These are phyloP conservation scores for Nesidiocoris tenuis DNA, from an alignment of 2,888 invertebrate species.

Conservation along the genomic window DNA sequence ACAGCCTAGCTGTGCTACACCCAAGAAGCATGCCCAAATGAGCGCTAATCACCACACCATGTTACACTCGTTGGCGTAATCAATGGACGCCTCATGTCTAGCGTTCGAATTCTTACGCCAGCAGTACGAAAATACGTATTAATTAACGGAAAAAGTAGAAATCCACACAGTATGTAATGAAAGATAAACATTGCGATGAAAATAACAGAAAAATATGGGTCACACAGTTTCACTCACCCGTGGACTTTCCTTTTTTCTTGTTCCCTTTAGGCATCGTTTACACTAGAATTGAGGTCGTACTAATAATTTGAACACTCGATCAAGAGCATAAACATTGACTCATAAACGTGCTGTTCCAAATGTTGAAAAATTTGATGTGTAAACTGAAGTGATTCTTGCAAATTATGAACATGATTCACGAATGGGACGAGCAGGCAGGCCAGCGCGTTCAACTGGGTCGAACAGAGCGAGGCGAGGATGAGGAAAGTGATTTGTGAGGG, in stretches of 20 bases:
- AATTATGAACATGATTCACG: conserved; percentile 49
- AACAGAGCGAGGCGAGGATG: too few species aligned
- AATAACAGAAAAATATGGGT: conserved; percentile 11
- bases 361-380: conserved; percentile 60
- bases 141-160: too few species aligned
- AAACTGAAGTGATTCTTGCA: conserved; percentile 49
- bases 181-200: not conserved
- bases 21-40: not conserved
- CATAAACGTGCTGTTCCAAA: conserved; percentile 70
- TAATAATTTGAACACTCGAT: conserved; percentile 64
- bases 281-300: conserved; percentile 49
- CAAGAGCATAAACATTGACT: conserved; percentile 77
- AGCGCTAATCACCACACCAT: not conserved
- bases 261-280: conserved; percentile 73
- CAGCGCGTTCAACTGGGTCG: too few species aligned
- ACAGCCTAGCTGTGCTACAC: too few species aligned
- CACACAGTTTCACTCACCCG: conserved; percentile 52
- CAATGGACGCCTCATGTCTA: too few species aligned
- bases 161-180: too few species aligned
- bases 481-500: too few species aligned
- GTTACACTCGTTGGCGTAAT: not conserved
- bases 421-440: conserved; percentile 45
- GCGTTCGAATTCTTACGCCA: too few species aligned
- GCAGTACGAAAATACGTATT: too few species aligned
- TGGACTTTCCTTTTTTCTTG: conserved; percentile 67